Evolutionary conservation across 2,797 vertebrate genomes (phyloP).

Genomic region (Antennarius maculatus): DNA sequence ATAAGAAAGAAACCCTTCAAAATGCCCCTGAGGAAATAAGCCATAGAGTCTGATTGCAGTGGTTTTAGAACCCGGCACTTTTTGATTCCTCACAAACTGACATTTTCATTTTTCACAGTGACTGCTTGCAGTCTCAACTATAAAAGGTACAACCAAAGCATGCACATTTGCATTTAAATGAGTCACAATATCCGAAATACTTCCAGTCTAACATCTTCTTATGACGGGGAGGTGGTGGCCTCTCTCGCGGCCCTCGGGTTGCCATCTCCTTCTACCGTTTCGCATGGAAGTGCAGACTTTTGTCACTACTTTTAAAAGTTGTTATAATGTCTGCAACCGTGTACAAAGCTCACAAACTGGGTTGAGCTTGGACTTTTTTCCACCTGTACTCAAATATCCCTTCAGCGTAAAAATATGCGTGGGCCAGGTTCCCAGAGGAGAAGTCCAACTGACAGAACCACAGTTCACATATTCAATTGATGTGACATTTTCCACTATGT

Average conservation of each 20-base stretch:
- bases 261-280: neutral
- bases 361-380: neutral
- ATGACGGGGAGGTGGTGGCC: neutral
- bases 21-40: slow-evolving; percentile 38
- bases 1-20: slow-evolving; percentile 34
- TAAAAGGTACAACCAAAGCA: slow-evolving; percentile 13
- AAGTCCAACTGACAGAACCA: slow-evolving; percentile 15
- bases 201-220: neutral
- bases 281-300: neutral
- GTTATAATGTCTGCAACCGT: neutral
- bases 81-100: slow-evolving; percentile 47
- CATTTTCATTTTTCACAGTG: slow-evolving; percentile 45
- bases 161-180: slow-evolving; percentile 35
- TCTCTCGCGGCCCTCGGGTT: neutral
- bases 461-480: slow-evolving; percentile 23
- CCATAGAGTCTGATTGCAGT: slow-evolving; percentile 42
- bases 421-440: neutral
- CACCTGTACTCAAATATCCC: slow-evolving; percentile 11
- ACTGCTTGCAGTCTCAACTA: slow-evolving; percentile 21
- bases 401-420: neutral
- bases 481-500: slow-evolving; percentile 31
- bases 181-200: slow-evolving; percentile 16
- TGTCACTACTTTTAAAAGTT: neutral
- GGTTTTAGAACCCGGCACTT: slow-evolving; percentile 33
- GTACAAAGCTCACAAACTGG: neutral